Conservation (phyloP, 2,797 vertebrate genomes). For the Nannoperca australis region DNA sequence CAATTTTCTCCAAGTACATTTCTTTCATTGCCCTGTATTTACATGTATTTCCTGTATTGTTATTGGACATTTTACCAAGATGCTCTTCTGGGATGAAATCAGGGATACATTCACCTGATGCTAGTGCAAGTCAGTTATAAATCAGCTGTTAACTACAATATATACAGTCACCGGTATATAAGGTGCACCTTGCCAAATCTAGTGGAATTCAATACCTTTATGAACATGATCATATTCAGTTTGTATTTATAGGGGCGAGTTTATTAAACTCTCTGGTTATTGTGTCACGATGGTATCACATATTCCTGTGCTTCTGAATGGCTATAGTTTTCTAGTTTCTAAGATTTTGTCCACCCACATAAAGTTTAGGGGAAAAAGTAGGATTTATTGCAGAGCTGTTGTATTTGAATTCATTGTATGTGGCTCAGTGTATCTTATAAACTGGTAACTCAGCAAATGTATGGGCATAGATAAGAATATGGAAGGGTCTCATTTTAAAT, state of each 20-base stretch:
- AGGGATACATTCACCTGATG: background rate
- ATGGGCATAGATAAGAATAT: background rate
- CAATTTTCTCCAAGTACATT: background rate
- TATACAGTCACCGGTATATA: background rate
- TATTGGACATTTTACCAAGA: background rate
- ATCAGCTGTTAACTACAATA: background rate
- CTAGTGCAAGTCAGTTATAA: background rate
- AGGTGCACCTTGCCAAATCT: background rate
- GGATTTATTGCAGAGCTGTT: slow-evolving; percentile 9
- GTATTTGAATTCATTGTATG: background rate
- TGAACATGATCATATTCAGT: background rate
- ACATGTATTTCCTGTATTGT: background rate
- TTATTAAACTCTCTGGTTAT: background rate
- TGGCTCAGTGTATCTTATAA: background rate
- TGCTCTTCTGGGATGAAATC: background rate
- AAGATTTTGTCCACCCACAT: background rate
- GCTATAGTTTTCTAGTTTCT: background rate
- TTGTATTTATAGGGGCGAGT: background rate
- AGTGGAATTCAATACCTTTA: background rate
- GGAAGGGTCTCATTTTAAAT: slow-evolving; percentile 12
- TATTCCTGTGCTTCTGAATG: too few species aligned
- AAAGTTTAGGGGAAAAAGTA: background rate
- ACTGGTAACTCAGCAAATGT: background rate
- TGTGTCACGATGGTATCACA: too few species aligned
- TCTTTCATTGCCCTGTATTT: background rate